phyloP scores from a whole-genome alignment of 2,888 invertebrate genomes.

The Lucinisca nassula region DNA sequence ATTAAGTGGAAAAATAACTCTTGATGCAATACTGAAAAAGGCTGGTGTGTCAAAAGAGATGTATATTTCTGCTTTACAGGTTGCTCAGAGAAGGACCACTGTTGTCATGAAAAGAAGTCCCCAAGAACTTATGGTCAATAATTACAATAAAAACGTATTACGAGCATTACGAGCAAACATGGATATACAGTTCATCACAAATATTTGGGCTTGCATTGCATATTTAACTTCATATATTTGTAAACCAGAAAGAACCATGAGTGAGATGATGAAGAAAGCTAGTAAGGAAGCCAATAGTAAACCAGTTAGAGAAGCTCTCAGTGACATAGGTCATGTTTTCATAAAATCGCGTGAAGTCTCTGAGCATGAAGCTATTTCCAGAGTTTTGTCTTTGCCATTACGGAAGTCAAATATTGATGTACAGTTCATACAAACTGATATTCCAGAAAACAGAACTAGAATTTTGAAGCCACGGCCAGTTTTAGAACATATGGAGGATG shows the following conservation, averaged over 20 bases:
- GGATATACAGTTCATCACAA: conserved; percentile 55
- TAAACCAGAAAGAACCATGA: conserved; percentile 56
- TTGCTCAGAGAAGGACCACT: conserved; percentile 13
- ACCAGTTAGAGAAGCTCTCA: conserved; percentile 30
- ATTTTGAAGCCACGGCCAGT: conserved; percentile 44
- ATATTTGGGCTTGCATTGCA: conserved; percentile 62
- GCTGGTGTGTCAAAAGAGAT: conserved; percentile 28
- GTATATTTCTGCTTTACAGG: conserved; percentile 20
- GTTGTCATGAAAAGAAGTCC: conserved; percentile 46
- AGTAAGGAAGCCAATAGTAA: conserved; percentile 54
- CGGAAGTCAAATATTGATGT: conserved; percentile 50
- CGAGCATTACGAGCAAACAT: conserved; percentile 45
- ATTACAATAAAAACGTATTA: conserved; percentile 47
- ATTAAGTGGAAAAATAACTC: background rate
- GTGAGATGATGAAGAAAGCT: conserved; percentile 58
- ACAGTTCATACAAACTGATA: conserved; percentile 48
- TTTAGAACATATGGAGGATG: conserved; percentile 48
- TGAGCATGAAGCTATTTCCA: conserved; percentile 57
- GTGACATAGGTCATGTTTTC: conserved; percentile 39
- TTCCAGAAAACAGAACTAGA: conserved; percentile 44
- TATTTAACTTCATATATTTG: conserved; percentile 64
- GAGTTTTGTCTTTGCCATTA: conserved; percentile 48
- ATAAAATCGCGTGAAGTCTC: conserved; percentile 57
- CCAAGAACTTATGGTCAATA: conserved; percentile 45
- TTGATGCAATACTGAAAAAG: conserved; percentile 26